These are phyloP conservation scores for Nomada ruficornis DNA, from an alignment of 2,888 invertebrate species.

Conservation along the genomic window DNA sequence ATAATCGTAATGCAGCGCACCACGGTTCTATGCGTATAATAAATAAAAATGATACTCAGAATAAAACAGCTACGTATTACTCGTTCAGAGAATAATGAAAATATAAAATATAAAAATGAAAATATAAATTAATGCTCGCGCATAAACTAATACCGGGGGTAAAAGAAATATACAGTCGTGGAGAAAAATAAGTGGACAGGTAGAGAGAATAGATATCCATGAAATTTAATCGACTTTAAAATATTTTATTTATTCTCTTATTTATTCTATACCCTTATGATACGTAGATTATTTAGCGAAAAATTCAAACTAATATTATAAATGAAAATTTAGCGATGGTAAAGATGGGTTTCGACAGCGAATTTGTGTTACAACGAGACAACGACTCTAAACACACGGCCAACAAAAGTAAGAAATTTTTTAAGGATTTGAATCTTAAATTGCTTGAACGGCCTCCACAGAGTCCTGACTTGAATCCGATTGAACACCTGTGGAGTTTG, in stretches of 20 bases:
- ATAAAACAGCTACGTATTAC: no score
- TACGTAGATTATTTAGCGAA: conserved; percentile 8
- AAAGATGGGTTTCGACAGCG: not conserved
- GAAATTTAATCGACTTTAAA: not conserved
- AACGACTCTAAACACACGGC: not conserved
- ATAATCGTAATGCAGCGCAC: no score
- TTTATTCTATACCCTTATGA: not conserved
- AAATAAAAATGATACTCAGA: no score
- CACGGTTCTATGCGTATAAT: no score
- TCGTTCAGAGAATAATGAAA: no score
- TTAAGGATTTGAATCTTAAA: not conserved
- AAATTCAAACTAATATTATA: conserved; percentile 2
- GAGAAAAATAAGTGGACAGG: not conserved
- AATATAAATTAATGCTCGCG: no score
- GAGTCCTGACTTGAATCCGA: conserved; percentile 1
- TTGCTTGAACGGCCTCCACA: not conserved
- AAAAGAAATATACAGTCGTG: not conserved
- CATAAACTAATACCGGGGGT: no score
- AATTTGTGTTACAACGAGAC: not conserved
- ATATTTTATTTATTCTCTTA: not conserved
- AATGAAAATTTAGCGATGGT: not conserved
- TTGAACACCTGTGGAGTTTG: not conserved
- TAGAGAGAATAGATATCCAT: not conserved
- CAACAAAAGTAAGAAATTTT: not conserved
- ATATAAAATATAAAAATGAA: no score